A percentile compares a stretch with the other conserved stretches of the same genome.
Conservation (phyloP, 2,797 vertebrate species). For the Gouania willdenowi region DNA sequence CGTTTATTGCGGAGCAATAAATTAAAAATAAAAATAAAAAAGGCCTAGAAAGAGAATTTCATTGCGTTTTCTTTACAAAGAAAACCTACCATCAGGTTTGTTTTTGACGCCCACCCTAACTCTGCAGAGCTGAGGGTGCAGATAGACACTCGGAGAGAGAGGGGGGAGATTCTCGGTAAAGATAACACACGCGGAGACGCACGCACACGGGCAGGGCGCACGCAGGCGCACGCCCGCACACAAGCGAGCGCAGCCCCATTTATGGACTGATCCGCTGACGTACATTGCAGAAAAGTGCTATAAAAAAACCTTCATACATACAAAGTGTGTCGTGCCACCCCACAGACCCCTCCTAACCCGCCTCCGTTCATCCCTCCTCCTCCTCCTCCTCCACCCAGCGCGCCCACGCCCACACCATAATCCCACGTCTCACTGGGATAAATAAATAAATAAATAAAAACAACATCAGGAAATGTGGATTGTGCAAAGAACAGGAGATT, state of each 20-base stretch:
- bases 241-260: slow-evolving; percentile 78
- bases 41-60: slow-evolving; percentile 53
- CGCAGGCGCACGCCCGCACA: slow-evolving; percentile 61
- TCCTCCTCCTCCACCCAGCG: slow-evolving; percentile 67
- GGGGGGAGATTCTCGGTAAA: slow-evolving; percentile 80
- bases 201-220: slow-evolving; percentile 48
- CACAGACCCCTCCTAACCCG: slow-evolving; percentile 72
- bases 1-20: slow-evolving; percentile 31
- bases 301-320: slow-evolving; percentile 84
- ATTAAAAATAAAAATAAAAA: slow-evolving; percentile 11
- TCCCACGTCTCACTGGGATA: slow-evolving; percentile 73
- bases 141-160: slow-evolving; percentile 27
- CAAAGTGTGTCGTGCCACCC: slow-evolving; percentile 86
- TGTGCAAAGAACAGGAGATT: slow-evolving; percentile 37
- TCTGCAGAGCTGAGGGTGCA: slow-evolving; percentile 75
- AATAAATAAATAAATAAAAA: slow-evolving; percentile 31
- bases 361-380: slow-evolving; percentile 69
- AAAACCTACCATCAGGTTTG: slow-evolving; percentile 78
- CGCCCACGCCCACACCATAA: slow-evolving; percentile 78
- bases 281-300: slow-evolving; percentile 87
- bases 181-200: slow-evolving; percentile 74
- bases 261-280: slow-evolving; percentile 86
- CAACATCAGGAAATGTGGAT: slow-evolving; percentile 47
- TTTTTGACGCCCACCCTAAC: slow-evolving; percentile 81
- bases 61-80: slow-evolving; percentile 54